Evolutionary conservation across 2,797 vertebrate genomes (phyloP).

Genomic region (Bovichtus variegatus): DNA sequence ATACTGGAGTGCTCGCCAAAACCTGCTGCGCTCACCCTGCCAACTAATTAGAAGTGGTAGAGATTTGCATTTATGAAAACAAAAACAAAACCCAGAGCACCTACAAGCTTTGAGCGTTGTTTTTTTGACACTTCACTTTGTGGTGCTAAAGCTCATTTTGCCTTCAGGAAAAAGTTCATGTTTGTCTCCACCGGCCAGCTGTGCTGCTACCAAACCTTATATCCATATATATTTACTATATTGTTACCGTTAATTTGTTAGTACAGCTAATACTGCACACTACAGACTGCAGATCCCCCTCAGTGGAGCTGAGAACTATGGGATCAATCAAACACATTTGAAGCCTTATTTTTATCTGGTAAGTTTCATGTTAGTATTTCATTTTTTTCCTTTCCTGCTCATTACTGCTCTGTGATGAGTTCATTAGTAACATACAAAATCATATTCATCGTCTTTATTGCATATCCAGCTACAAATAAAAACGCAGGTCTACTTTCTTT

Average conservation of each 20-base stretch:
- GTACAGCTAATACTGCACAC: neutral
- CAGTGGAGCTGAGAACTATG: neutral
- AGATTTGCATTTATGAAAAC: neutral
- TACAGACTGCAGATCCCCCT: neutral
- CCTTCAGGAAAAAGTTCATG: neutral
- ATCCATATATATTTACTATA: neutral
- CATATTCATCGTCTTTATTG: no score
- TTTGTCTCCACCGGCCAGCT: neutral
- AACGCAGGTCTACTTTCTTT: neutral
- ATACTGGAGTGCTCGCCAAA: neutral
- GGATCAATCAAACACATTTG: neutral
- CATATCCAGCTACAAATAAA: neutral
- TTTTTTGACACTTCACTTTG: neutral
- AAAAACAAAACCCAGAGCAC: neutral
- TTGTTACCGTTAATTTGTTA: neutral
- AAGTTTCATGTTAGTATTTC: neutral
- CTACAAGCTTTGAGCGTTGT: neutral
- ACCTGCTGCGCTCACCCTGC: constrained; percentile 13
- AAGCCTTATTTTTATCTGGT: neutral
- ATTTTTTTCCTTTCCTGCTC: neutral
- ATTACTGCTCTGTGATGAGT: neutral
- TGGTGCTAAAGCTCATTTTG: neutral
- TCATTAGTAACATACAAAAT: neutral
- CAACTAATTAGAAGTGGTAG: constrained; percentile 9
- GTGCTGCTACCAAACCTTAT: neutral